A percentile compares a stretch with the other conserved stretches of the same genome.
Evolutionary conservation across 92 coral and sea anemone genomes (phyloP).

Genomic region (Siderastrea siderea): DNA sequence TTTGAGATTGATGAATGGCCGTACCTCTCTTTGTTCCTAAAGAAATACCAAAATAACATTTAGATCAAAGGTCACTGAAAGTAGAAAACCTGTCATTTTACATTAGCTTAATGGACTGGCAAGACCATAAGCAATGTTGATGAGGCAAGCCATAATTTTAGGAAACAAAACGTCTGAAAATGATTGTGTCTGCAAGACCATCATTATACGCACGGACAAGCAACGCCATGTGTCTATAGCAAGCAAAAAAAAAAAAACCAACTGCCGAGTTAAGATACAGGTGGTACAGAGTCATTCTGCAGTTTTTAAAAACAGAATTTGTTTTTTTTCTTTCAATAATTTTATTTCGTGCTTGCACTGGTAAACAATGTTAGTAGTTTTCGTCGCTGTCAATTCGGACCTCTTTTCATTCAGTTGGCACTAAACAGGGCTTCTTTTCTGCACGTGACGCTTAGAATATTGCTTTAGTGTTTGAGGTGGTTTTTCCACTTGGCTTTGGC

Average conservation of each 20-base stretch:
- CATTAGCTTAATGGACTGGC: conserved; percentile 39
- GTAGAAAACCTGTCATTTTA: conserved; percentile 28
- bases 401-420: not conserved
- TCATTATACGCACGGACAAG: conserved; percentile 23
- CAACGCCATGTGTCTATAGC: not conserved
- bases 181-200: conserved; percentile 2
- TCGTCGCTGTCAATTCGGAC: not conserved
- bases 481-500: conserved; percentile 10
- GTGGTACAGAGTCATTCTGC: not conserved
- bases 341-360: conserved; percentile 8
- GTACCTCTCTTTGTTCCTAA: conserved; percentile 21
- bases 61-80: conserved; percentile 38
- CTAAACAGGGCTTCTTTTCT: not conserved
- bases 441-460: conserved; percentile 9
- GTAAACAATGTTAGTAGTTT: not conserved
- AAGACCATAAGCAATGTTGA: conserved; percentile 2
- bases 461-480: not conserved
- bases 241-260: not conserved
- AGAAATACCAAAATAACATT: not conserved
- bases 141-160: conserved; percentile 12
- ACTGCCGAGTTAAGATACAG: not conserved
- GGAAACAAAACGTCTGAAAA: conserved; percentile 5
- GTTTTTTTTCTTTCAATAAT: not conserved
- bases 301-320: not conserved
- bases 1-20: not conserved